These are phyloP conservation scores for Cheirogaleus medius DNA, from an alignment of 2,113 vertebrate genomes.

Conservation along the genomic window DNA sequence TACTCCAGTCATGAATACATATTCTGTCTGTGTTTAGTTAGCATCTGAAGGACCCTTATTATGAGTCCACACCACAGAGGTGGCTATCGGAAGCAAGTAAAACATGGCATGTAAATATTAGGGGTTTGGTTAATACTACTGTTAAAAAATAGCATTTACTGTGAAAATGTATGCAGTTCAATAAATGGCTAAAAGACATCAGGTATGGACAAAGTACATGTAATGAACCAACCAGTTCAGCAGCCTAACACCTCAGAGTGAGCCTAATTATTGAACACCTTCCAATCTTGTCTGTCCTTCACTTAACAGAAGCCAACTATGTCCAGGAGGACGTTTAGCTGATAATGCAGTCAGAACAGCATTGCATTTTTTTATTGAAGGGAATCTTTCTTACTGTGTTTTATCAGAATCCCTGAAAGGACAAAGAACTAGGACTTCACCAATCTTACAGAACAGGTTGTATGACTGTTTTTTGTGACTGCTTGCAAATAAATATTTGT, in stretches of 20 bases:
- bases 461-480: neutral
- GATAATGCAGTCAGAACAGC: neutral
- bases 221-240: neutral
- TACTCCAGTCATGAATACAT: neutral
- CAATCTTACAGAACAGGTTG: neutral
- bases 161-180: neutral
- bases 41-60: neutral
- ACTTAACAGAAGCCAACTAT: neutral
- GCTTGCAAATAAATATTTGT: neutral
- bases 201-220: neutral
- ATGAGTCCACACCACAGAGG: neutral
- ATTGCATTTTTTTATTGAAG: neutral
- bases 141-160: neutral
- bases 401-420: neutral
- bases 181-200: neutral
- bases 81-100: neutral
- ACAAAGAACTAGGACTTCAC: neutral
- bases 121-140: neutral
- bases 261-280: neutral
- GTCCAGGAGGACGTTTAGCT: neutral
- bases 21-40: neutral
- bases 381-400: neutral
- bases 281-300: neutral
- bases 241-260: neutral
- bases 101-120: neutral